Evolutionary conservation across 2,888 invertebrate species (phyloP), one percentile per base, ranked within the genome.

Genomic region (Aleiodes alternator): DNA sequence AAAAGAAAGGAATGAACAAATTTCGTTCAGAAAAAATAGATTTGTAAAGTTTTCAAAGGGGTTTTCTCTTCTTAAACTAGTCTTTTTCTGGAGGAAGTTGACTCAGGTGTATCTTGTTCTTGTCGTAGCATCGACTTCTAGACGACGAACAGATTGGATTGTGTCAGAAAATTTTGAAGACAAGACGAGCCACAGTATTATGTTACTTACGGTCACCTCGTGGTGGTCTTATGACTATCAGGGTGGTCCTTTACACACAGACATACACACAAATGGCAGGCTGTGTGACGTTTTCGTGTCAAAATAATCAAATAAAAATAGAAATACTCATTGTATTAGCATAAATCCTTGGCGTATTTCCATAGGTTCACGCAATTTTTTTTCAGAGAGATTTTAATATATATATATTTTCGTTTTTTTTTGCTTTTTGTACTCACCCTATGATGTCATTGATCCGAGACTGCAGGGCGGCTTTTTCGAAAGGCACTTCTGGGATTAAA

Each of bases 401-500:
- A 23, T 23, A 23, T 23, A 23, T 23, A 23, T 23, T n/a, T n/a
- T n/a, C n/a, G 2, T 23, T 23, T 23, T 23, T 23, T 23, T 23
- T 23, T 23, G 23, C 23, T 59, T 50, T 31, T n/a, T 8, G 11
- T 23, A 90, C 92, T 90, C 87, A 92, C 92, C 92, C 92, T 57
- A 91, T 90, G 73, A 92, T 90, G 83, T 92, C 92, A 80, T 92
- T 92, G 50, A 92, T 85, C 59, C 92, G 89, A 76, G 86, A 84
- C 76, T 88, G 88, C 66, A 88, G 87, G 9, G 87, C 80, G 50
- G 90, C 85, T 75, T 89, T 90, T 71, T 90, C 90, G 80, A 90
- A 89, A 50, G 90, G 89, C 55, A 89, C 87, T 82, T 91, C 91
- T 66, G 90, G 88, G 78, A 92, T 86, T 76, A 92, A 89, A 34